These are phyloP conservation scores for Neopipo cinnamomea DNA, from an alignment of 2,113 vertebrate species.

Conservation along the genomic window DNA sequence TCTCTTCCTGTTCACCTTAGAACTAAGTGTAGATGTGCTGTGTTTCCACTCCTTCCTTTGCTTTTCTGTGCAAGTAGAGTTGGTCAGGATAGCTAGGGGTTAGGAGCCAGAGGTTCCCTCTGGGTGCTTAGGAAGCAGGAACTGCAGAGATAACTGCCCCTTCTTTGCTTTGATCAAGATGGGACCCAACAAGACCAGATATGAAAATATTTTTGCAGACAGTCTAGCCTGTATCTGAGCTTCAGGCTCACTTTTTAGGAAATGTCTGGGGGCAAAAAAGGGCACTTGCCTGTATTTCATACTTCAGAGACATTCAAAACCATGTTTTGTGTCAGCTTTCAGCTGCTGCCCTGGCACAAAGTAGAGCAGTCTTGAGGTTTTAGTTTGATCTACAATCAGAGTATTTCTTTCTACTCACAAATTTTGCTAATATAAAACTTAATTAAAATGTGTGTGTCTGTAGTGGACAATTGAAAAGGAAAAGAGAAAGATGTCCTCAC, in stretches of 20 bases:
- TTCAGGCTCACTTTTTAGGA: background rate
- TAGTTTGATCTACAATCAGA: background rate
- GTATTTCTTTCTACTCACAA: background rate
- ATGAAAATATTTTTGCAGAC: no score
- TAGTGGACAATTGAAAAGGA: background rate
- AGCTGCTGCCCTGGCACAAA: background rate
- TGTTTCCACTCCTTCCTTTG: background rate
- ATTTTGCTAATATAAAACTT: background rate
- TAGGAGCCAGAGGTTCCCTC: background rate
- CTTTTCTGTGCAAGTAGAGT: background rate
- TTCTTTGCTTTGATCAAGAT: no score
- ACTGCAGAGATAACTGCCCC: no score
- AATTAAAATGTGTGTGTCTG: background rate
- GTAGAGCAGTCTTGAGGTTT: background rate
- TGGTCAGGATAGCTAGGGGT: rapidly evolving
- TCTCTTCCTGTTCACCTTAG: background rate
- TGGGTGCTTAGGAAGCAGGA: background rate
- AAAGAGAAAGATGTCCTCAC: background rate
- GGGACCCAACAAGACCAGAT: no score
- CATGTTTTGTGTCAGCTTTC: background rate
- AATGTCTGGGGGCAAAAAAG: background rate
- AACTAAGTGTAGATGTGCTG: background rate
- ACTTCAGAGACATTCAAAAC: background rate
- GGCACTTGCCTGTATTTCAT: background rate
- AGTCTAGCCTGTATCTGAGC: no score